Percentiles rank a stretch among this genome's conserved stretches.
Conservation (phyloP, 2,113 vertebrate species). For the Ciconia stormi region DNA sequence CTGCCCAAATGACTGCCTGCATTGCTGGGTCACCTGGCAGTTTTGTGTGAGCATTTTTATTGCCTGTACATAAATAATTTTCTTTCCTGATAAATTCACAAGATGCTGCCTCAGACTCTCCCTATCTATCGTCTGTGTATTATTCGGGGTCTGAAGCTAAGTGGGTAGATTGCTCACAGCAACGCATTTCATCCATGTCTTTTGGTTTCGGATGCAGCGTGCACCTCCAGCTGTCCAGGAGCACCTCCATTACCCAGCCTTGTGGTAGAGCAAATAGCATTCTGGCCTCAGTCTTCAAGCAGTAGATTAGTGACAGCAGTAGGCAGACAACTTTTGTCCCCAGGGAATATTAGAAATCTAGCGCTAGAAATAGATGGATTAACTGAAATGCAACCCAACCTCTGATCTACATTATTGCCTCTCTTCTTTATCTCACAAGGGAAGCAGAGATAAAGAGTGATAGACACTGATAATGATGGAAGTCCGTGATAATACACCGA, state of each 20-base stretch:
- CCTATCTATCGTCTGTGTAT: not conserved
- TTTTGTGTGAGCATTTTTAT: not conserved
- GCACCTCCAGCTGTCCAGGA: constrained; percentile 68
- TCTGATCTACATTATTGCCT: constrained; percentile 57
- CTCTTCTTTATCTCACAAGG: constrained; percentile 60
- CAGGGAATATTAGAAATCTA: constrained; percentile 51
- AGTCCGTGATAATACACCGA: constrained; percentile 42
- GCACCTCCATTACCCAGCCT: constrained; percentile 74
- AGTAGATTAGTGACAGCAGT: constrained; percentile 55
- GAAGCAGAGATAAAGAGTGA: constrained; percentile 52
- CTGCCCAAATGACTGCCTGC: not conserved
- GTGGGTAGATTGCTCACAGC: constrained; percentile 75
- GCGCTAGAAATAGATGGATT: constrained; percentile 66
- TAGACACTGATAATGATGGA: constrained; percentile 63
- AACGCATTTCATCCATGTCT: constrained; percentile 70
- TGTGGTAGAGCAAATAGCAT: constrained; percentile 68
- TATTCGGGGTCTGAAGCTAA: constrained; percentile 58
- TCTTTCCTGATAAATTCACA: not conserved
- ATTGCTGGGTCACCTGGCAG: not conserved
- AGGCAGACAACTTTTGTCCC: constrained; percentile 34
- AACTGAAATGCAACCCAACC: constrained; percentile 56
- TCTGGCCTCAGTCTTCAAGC: constrained; percentile 17
- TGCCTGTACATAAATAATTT: not conserved
- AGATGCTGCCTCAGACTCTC: not conserved
- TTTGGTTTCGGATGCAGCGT: not conserved